Base-by-base conservation (phyloP, 2,797 vertebrate genomes). In the Oreochromis grahami region DNA sequence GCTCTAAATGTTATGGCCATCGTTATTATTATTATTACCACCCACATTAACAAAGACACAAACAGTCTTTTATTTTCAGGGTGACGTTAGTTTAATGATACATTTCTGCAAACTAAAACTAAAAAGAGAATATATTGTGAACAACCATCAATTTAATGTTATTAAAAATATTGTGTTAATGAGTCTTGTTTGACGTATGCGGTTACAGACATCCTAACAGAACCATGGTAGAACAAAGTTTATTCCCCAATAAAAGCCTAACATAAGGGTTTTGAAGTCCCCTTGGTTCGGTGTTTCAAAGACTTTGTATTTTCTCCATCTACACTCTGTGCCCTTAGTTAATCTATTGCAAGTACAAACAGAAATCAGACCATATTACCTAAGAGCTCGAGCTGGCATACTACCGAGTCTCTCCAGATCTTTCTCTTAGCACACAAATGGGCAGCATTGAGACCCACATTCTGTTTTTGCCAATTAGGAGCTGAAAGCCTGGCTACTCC, bases 401-500 rank as follows among this genome's bases (percentile, higher is more conserved):
- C 2, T 29, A 74, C 76, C 1, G 58, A 79, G 36, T 38, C 10
- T 76, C 58, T 87, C 24, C 84, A 79, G 68, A 76, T 81, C 56
- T 82, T 87, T 58, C 78, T 65, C 76, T 48, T 38, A 14, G 76
- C 32, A 38, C 87, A 84, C 45, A 79, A 83, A 89, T 9, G 77
- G 80, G 79, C 78, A 78, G 34, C 65, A 83, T 43, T 63, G 79
- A 90, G 88, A 90, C 87, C 87, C 84, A 88, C 56, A 86, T 92
- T 93, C 85, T 89, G 81, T 90, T 89, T 88, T 80, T 85, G 77
- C 79, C 86, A 84, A 87, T 80, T 87, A 90, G 45, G 50, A 85
- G 80, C 79, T 48, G 4, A 87, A 78, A 81, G 55, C 84, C 82
- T n/a, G 70, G 80, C 68, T 70, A 32, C 32, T 89, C 88, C 86